Evolutionary conservation across 2,113 vertebrate genomes (phyloP).

Genomic region (Myxocyprinus asiaticus): DNA sequence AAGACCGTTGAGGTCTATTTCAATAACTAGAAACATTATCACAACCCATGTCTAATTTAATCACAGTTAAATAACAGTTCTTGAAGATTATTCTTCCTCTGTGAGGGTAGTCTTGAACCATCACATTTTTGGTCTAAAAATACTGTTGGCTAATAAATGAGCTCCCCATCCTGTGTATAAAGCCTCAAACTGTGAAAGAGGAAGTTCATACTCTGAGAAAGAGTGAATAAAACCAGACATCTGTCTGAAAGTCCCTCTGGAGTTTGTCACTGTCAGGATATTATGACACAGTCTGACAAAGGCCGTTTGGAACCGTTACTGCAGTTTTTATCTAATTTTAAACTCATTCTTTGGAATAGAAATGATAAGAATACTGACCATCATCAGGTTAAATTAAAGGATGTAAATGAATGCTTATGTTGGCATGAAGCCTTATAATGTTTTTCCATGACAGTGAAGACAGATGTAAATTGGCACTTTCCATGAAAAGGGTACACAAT

Average conservation of each 20-base stretch:
- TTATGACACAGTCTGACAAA: slow-evolving; percentile 33
- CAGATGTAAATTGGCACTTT: too few species aligned
- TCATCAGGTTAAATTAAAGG: not conserved
- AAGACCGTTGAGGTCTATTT: not conserved
- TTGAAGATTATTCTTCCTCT: too few species aligned
- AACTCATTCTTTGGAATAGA: not conserved
- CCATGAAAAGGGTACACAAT: too few species aligned
- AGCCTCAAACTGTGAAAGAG: not conserved
- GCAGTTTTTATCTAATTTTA: not conserved
- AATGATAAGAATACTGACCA: not conserved
- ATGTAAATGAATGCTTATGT: not conserved
- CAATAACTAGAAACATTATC: not conserved
- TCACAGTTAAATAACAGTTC: not conserved
- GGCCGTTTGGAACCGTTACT: not conserved
- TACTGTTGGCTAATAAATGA: not conserved
- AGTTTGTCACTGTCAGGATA: slow-evolving; percentile 45
- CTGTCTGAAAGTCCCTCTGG: slow-evolving; percentile 47
- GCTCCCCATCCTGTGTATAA: not conserved
- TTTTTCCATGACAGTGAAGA: not conserved
- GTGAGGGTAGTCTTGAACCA: not conserved
- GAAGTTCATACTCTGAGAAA: slow-evolving; percentile 27
- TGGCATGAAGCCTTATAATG: not conserved
- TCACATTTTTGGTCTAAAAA: not conserved
- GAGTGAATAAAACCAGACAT: slow-evolving; percentile 42
- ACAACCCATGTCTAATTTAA: not conserved